Percentiles rank a stretch among this genome's conserved stretches.
These are phyloP conservation scores for Pteropus alecto DNA, from an alignment of 2,113 vertebrate species.

Conservation along the genomic window DNA sequence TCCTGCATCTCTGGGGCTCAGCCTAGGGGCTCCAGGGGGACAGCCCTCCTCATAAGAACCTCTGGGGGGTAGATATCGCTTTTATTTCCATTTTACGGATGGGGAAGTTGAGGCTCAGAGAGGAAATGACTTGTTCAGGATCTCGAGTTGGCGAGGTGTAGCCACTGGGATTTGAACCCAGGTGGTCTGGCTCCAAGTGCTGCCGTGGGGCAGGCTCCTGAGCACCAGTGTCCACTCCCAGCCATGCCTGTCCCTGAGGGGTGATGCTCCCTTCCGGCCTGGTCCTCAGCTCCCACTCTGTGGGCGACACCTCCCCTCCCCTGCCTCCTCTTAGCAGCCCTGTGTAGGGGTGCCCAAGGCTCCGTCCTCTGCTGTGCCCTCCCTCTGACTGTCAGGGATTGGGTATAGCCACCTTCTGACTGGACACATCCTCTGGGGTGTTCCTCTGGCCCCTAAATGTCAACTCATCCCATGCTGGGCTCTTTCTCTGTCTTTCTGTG, in stretches of 20 bases:
- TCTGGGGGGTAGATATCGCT: background rate
- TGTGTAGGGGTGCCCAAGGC: no score
- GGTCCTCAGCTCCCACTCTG: background rate
- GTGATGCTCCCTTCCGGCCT: no score
- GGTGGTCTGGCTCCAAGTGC: background rate
- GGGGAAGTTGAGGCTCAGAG: background rate
- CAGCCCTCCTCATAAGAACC: background rate
- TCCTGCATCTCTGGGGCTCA: background rate
- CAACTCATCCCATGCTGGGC: rapidly evolving
- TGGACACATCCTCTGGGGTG: background rate
- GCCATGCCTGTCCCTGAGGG: background rate
- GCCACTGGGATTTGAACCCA: background rate
- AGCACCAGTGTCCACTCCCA: rapidly evolving
- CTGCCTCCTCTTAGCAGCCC: background rate
- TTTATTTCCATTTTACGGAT: background rate
- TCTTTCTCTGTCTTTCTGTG: background rate
- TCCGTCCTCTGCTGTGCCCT: background rate
- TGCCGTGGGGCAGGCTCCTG: background rate
- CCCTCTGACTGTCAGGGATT: background rate
- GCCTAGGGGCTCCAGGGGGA: background rate
- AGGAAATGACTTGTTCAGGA: background rate
- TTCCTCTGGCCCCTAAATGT: background rate
- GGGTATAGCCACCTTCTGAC: background rate
- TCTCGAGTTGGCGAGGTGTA: background rate
- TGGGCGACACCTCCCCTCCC: background rate